A percentile compares a stretch with the other conserved stretches of the same genome.
These are phyloP conservation scores for Tychaedon coryphoeus DNA, from an alignment of 2,113 vertebrate genomes.

Conservation along the genomic window DNA sequence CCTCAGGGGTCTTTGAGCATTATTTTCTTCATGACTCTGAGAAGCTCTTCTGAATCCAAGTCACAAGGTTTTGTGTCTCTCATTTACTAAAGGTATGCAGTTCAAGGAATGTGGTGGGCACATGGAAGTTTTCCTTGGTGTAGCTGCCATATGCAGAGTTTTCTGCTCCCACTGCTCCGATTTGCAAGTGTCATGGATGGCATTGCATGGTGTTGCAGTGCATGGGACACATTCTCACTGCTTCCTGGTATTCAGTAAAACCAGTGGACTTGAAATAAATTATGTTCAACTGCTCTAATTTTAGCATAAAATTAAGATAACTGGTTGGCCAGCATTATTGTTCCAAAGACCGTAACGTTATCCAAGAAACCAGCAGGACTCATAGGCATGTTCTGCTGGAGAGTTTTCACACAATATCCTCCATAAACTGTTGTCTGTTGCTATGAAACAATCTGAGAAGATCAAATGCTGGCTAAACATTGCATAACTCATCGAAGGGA, in stretches of 20 bases:
- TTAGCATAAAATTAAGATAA: neutral
- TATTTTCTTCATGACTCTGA: neutral
- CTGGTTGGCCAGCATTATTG: neutral
- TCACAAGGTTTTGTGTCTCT: neutral
- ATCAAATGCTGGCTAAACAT: conserved; percentile 39
- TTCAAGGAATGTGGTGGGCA: neutral
- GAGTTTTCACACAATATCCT: neutral
- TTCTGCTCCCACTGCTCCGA: neutral
- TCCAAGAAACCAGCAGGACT: neutral
- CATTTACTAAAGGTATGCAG: neutral
- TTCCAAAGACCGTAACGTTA: neutral
- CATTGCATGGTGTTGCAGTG: neutral
- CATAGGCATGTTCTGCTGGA: neutral
- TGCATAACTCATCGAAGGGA: conserved; percentile 28
- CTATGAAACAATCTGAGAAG: conserved; percentile 19
- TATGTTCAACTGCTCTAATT: conserved; percentile 2
- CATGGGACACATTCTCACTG: neutral
- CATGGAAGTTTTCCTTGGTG: neutral
- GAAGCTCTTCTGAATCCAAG: neutral
- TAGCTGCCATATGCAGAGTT: neutral
- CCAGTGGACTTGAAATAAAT: neutral
- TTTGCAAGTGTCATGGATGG: neutral
- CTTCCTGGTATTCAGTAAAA: neutral
- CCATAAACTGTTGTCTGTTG: conserved; percentile 22
- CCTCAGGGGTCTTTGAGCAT: fast-evolving